Conservation (phyloP, 1,140 invertebrate species). For the Tyrophagus putrescentiae region DNA sequence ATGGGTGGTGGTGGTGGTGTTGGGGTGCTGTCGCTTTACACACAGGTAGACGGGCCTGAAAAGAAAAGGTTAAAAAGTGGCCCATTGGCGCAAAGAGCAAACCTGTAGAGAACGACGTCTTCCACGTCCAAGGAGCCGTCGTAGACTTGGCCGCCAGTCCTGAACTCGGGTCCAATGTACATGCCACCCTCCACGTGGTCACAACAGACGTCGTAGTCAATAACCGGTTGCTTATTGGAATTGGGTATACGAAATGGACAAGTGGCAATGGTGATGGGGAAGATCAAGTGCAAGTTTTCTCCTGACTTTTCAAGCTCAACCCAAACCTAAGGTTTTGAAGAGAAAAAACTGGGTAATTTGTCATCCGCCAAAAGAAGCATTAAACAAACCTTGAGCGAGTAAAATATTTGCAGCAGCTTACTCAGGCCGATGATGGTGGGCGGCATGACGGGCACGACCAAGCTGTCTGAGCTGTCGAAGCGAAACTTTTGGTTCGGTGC, state of each 20-base stretch:
- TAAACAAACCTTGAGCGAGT: constrained; percentile 51
- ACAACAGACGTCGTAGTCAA: constrained; percentile 53
- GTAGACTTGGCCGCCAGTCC: constrained; percentile 63
- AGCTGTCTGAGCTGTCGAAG: constrained; percentile 46
- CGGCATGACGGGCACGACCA: constrained; percentile 61
- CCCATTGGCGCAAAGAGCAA: no score
- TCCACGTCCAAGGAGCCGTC: constrained; percentile 44
- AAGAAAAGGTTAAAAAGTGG: no score
- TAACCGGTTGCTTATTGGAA: constrained; percentile 44
- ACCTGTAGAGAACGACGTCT: constrained; percentile 45
- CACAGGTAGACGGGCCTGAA: constrained; percentile 51
- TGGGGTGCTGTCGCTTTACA: constrained; percentile 29
- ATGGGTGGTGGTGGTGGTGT: neutral
- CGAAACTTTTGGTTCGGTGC: constrained; percentile 44
- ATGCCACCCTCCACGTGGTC: constrained; percentile 60
- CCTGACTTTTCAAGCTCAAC: constrained; percentile 53
- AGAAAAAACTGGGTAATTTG: constrained; percentile 14
- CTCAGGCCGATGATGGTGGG: constrained; percentile 58
- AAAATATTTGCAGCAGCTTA: constrained; percentile 60
- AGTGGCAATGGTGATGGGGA: constrained; percentile 65
- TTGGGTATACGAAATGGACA: constrained; percentile 62
- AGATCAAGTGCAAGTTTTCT: constrained; percentile 56
- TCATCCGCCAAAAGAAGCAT: constrained; percentile 9
- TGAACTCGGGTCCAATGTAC: constrained; percentile 66
- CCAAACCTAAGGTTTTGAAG: constrained; percentile 41